Base-by-base conservation (phyloP, 2,113 vertebrate genomes). In the Holacanthus passer region DNA sequence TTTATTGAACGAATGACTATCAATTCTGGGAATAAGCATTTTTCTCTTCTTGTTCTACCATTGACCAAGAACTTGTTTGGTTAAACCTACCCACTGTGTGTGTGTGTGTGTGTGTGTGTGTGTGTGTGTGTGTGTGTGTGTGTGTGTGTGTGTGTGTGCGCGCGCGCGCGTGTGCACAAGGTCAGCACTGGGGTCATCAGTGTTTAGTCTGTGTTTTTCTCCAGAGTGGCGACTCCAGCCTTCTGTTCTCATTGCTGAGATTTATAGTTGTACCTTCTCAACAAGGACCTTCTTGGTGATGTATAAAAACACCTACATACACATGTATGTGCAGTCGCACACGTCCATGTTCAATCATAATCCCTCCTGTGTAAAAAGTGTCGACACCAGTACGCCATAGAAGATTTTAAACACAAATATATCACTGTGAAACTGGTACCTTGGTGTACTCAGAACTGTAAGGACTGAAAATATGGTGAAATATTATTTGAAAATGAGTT, bases 181-280 rank as follows among this genome's bases (percentile, higher is more conserved):
- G 90, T 93, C 86, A 91, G 37, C 69, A 13, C 1, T 31, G 62
- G 79, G 92, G 92, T 92, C 91, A 85, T 87, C 73, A 45, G 58
- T 92, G 92, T 92, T 93, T 92, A 97, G 97, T 97, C 97, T 97
- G 91, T 90, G 87, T 87, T 82, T 79, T 77, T 93, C 91, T 78
- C 89, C 89, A 88, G 67, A 79, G 93, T 95, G 95, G 94, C 92
- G 92, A 90, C 95, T 94, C 94, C 93, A 92, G 91, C 92, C 83
- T 93, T 84, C 93, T 91, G 89, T 91, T 93, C 91, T 12, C 55
- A 58, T 76, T 47, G 45, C 89, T 72, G 87, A 94, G 95, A 96
- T 96, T 94, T 94, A 92, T 95, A 84, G 90, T 89, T 90, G 82
- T 88, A 74, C 93, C 73, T 47, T 77, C 70, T 87, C 87, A 87